Evolutionary conservation across 2,797 vertebrate species (phyloP).

Genomic region (Margarornis squamiger): DNA sequence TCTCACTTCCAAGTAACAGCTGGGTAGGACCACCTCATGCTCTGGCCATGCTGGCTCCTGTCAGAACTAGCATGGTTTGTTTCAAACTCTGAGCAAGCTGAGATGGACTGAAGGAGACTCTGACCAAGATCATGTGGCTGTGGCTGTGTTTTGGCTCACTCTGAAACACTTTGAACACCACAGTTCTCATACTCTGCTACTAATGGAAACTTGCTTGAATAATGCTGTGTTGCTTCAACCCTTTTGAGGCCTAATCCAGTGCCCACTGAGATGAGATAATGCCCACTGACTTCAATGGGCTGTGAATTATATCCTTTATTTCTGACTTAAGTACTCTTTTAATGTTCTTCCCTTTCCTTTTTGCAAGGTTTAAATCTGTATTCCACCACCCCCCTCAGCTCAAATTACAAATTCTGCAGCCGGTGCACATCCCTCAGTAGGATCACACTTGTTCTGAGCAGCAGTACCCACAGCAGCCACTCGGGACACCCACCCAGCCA

Average conservation of each 20-base stretch:
- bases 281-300: conserved; percentile 25
- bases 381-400: background rate
- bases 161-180: background rate
- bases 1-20: background rate
- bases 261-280: conserved; percentile 54
- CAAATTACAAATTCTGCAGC: background rate
- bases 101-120: background rate
- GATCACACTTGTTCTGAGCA: background rate
- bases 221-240: background rate
- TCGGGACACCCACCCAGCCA: conserved; percentile 5
- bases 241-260: conserved; percentile 43
- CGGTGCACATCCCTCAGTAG: background rate
- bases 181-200: background rate
- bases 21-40: background rate
- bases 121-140: background rate
- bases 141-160: background rate
- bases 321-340: background rate
- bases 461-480: background rate
- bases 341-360: conserved; percentile 14
- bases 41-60: background rate
- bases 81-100: background rate
- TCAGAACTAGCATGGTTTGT: background rate
- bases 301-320: conserved; percentile 45
- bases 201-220: conserved; percentile 37
- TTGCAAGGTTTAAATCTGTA: background rate